A percentile compares a stretch with the other conserved stretches of the same genome.
Conservation (phyloP, 2,113 vertebrate species). For the Mesocricetus auratus region DNA sequence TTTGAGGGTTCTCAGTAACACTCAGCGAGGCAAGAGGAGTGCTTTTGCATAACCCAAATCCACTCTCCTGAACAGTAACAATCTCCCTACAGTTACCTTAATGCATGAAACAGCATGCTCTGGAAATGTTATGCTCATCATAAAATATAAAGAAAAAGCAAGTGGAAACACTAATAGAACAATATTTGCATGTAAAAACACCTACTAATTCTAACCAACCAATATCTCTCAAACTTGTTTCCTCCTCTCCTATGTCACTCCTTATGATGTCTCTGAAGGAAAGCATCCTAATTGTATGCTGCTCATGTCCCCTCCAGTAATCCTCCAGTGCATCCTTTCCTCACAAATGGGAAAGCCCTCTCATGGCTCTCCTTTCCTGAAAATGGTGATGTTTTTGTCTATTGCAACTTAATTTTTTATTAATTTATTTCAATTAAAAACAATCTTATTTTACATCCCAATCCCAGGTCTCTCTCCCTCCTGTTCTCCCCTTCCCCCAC, state of each 20-base stretch:
- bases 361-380: neutral
- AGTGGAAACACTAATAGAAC: slow-evolving; percentile 8
- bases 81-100: neutral
- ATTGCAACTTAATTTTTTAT: neutral
- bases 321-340: neutral
- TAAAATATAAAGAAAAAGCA: slow-evolving; percentile 40
- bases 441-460: no score
- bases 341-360: slow-evolving; percentile 1
- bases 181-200: slow-evolving; percentile 53
- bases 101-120: slow-evolving; percentile 11
- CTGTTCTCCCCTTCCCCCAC: no score
- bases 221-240: slow-evolving; percentile 26
- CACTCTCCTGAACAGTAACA: neutral
- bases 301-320: neutral
- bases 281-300: neutral
- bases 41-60: slow-evolving; percentile 22
- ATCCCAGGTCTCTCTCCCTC: no score
- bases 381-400: neutral
- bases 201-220: slow-evolving; percentile 12
- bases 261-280: neutral
- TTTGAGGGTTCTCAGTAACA: slow-evolving; percentile 39
- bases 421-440: no score
- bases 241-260: neutral
- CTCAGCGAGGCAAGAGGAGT: neutral
- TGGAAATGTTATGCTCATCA: neutral